These are phyloP conservation scores for Hyles lineata DNA, from an alignment of 2,888 invertebrate genomes.

Conservation along the genomic window DNA sequence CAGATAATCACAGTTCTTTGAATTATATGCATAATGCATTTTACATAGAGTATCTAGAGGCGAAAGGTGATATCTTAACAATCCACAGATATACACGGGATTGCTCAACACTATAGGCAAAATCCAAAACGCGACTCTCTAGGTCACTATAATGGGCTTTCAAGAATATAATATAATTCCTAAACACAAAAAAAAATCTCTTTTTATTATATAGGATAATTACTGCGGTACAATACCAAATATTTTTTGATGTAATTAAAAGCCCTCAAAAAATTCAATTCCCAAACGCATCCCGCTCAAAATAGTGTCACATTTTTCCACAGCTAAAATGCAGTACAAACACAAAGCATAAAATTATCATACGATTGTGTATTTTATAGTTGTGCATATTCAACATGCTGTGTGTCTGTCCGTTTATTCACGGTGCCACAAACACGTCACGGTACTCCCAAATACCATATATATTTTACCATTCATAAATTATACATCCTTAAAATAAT, in stretches of 20 bases:
- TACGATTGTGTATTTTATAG: slow-evolving; percentile 63
- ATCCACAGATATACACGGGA: too few relatives aligned
- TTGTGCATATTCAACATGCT: slow-evolving; percentile 67
- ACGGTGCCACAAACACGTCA: slow-evolving; percentile 76
- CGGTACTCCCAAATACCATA: slow-evolving; percentile 57
- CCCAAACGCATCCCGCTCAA: not conserved
- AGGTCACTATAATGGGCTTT: too few relatives aligned
- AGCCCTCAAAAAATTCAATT: not conserved
- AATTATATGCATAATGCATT: too few relatives aligned
- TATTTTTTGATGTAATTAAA: not conserved
- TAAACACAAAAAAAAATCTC: too few relatives aligned
- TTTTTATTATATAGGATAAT: not conserved
- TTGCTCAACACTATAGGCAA: too few relatives aligned
- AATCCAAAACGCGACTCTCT: too few relatives aligned
- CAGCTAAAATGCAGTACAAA: slow-evolving; percentile 1
- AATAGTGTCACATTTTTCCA: not conserved
- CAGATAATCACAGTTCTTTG: too few relatives aligned
- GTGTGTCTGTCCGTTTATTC: slow-evolving; percentile 74
- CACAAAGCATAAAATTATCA: slow-evolving; percentile 33
- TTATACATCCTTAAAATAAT: slow-evolving; percentile 36
- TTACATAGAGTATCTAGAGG: too few relatives aligned
- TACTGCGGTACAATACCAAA: not conserved
- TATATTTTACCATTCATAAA: slow-evolving; percentile 35
- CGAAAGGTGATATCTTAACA: too few relatives aligned
- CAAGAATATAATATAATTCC: too few relatives aligned